Evolutionary conservation across 2,888 invertebrate genomes (phyloP), one percentile per base, ranked within the genome.

Genomic region (Azorinus chamasolen): DNA sequence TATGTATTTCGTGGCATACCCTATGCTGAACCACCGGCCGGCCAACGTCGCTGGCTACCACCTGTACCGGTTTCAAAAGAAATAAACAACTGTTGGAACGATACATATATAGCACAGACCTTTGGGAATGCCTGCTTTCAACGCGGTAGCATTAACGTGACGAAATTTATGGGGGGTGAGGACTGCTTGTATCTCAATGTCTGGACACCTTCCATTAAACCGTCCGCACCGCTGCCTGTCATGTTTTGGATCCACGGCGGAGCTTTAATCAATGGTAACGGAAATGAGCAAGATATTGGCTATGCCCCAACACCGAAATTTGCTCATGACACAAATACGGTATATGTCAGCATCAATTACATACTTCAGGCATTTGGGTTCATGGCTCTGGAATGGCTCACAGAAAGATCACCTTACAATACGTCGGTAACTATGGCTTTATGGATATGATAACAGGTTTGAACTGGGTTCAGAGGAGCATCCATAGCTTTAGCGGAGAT

Each of bases 271-370:
- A 65, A 66, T 41, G 79, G 79, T 32, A 84, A 79, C 57, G 85
- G 86, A 14, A 84, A 77, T 50, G 75, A 82, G 5, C 64, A 78
- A 4, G 83, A 69, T 16, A 75, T 74, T 22, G 71, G 64, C 14
- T 80, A 80, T 53, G 71, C 82, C 20, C 97, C 97, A 0, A 96
- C 96, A 0, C 95, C 96, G 0, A 94, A 96, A 51, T 95, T 97
- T 78, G 96, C 97, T 0, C 95, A 95, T 57, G 95, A 95, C 1
- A 95, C 96, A 74, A 96, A 97, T 90, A 96, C 97, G 2, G 95
- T 98, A 8, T 96, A 97, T 91, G 97, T 98, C 1, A 95, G 96
- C 76, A 97, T 97, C 2, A 97, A 97, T 90, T 97, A 97, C 93
- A 95, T 97, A 87, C 93, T 96, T 54, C 94, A 94, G 14, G 92